Percentiles rank a stretch among this genome's conserved stretches.
Evolutionary conservation across 2,113 vertebrate species (phyloP).

Genomic region (Eublepharis macularius): DNA sequence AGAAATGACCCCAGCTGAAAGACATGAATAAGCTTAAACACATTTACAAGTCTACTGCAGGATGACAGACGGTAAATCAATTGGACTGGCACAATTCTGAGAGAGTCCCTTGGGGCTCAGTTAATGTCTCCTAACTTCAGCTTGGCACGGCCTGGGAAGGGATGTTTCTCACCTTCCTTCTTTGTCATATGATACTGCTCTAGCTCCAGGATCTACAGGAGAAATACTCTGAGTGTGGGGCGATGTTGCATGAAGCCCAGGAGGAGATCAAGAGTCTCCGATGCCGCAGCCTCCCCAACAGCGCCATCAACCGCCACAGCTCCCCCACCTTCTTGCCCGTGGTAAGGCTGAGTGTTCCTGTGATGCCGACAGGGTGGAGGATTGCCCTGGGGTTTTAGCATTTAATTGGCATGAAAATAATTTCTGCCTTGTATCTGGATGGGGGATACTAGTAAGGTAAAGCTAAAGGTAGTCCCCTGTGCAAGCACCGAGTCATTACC

Average conservation of each 20-base stretch:
- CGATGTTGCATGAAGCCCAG: slow-evolving; percentile 82
- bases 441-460: not conserved
- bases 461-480: no score
- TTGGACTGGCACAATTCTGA: not conserved
- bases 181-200: not conserved
- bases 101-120: not conserved
- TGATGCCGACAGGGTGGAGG: rapidly evolving
- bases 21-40: not conserved
- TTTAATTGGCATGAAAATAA: not conserved
- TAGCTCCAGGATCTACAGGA: slow-evolving; percentile 85
- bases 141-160: not conserved
- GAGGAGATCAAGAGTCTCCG: slow-evolving; percentile 85
- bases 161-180: not conserved
- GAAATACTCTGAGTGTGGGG: slow-evolving; percentile 80
- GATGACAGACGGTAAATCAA: not conserved
- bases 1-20: not conserved
- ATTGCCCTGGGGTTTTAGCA: rapidly evolving
- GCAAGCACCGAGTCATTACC: no score
- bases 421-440: no score
- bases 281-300: slow-evolving; percentile 80
- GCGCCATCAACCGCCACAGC: slow-evolving; percentile 82
- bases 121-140: rapidly evolving
- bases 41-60: not conserved
- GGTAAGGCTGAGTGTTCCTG: slow-evolving; percentile 71
- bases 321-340: slow-evolving; percentile 78